Base-by-base conservation (phyloP, 1,140 invertebrate genomes). In the Liolophura sinensis region DNA sequence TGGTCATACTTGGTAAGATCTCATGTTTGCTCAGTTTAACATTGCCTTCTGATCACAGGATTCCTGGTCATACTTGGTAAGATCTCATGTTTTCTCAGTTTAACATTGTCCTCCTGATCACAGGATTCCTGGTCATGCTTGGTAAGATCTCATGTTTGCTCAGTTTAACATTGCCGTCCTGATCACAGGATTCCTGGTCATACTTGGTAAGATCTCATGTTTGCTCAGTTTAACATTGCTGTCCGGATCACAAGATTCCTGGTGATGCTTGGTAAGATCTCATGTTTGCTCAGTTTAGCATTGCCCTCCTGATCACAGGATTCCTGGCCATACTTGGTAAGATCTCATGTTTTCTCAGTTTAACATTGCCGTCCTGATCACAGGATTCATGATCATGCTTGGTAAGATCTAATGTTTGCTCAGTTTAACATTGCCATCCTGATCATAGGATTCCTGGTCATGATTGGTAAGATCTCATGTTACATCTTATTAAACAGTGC, bases 11-110 rank as follows among this genome's bases (percentile, higher is more conserved):
- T 86, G 95, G 94, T 95, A 87, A 88, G 87, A 85, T 22, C 24
- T 54, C 27, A 61, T 73, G 55, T 27, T 63, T 46, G 1, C n/a
- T n/a, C n/a, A n/a, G n/a, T n/a, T n/a, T n/a, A n/a, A n/a, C 22
- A 87, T 88, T 69, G 90, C 95, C 9, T 88, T 94, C 7, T 89
- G 50, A 89, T 97, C 73, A 89, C 93, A 62, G 90, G 92, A 18
- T 84, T 91, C 51, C 88, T 97, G 61, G 89, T 97, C 48, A 83
- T 97, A 11, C 96, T 93, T 86, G 95, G 94, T 95, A 87, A 88
- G 87, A 85, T 22, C 24, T 54, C 27, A 61, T 73, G 55, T 27
- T 63, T 46, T n/a, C n/a, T n/a, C n/a, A n/a, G n/a, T n/a, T n/a
- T n/a, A n/a, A 0, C 22, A 87, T 88, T 69, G 90, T 95, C 9